Base-by-base conservation (phyloP, 2,888 invertebrate species). In the Perdita meconis region DNA sequence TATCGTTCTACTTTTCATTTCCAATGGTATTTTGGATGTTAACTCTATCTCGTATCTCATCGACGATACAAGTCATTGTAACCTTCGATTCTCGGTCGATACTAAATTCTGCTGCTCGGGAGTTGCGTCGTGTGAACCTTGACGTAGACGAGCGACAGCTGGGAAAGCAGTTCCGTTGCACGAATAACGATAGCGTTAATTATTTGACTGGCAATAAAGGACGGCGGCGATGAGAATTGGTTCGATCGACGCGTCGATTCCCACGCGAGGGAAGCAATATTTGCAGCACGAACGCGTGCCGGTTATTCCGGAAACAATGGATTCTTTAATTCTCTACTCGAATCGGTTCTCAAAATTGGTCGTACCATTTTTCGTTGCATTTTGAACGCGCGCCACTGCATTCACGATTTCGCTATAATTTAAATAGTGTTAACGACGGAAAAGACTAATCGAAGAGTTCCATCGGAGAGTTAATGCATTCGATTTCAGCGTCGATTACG, bases 281-380 rank as follows among this genome's bases (percentile, higher is more conserved):
- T 57, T 51, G 60, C 50, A 2, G 38, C 50, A 36, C 19, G 24
- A n/a, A 8, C 40, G n/a, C 56, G 56, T 56, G 55, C 38, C 51
- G 34, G 53, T 78, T 77, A 55, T 30, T 10, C 38, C 13, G 12
- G n/a, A 64, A 50, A 65, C 75, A 60, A 60, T 60, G 47, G 40
- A 55, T 60, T 65, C 71, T 75, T 75, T 69, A 61, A 70, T 77
- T 56, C 47, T 22, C 22, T 36, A 40, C 34, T 30, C 36, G 47
- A 40, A 59, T 53, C 68, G 57, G 50, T 42, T 13, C 40, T 34
- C 30, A 26, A 51, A 75, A 76, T 75, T 75, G 60, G 42, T 22
- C 50, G n/a, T 22, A 16, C 66, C n/a, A 55, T 67, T 67, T 66
- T 76, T 76, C 50, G 56, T 36, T 3, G 1, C n/a, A 10, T 19